Evolutionary conservation across 2,113 vertebrate genomes (phyloP).

Genomic region (Macquaria australasica): DNA sequence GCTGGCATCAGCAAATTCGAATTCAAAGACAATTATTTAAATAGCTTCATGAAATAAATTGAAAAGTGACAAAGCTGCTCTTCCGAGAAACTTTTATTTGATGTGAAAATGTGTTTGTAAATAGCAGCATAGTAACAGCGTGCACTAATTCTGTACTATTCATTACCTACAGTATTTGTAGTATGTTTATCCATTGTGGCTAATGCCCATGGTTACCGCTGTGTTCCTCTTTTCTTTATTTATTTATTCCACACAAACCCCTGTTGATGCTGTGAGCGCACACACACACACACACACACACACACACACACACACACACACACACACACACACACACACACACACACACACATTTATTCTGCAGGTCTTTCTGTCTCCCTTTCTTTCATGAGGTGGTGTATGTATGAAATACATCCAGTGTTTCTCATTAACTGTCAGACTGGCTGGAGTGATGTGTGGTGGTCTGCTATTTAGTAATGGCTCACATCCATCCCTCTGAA

Average conservation of each 20-base stretch:
- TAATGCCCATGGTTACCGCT: neutral
- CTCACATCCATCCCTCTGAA: constrained; percentile 70
- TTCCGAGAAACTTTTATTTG: neutral
- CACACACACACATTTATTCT: constrained; percentile 38
- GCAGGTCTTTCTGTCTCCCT: constrained; percentile 17
- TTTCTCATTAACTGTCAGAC: constrained; percentile 79
- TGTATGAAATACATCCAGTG: constrained; percentile 67
- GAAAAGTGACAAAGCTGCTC: neutral
- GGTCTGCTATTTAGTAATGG: constrained; percentile 75
- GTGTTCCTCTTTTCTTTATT: constrained; percentile 8
- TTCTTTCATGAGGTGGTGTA: constrained; percentile 35
- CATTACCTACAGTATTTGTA: neutral
- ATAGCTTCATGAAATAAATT: neutral
- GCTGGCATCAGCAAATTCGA: constrained; percentile 25
- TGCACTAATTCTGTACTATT: constrained; percentile 18
- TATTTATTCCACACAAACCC: constrained; percentile 31
- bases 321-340: constrained; percentile 23
- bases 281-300: constrained; percentile 23
- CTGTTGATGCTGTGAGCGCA: neutral
- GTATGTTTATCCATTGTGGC: neutral
- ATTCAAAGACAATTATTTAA: constrained; percentile 26
- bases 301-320: constrained; percentile 26
- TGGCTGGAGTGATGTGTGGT: constrained; percentile 72
- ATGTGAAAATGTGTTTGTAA: constrained; percentile 21
- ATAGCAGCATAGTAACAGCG: neutral